phyloP scores from a whole-genome alignment of 2,797 vertebrate genomes.

The Protosalanx chinensis region DNA sequence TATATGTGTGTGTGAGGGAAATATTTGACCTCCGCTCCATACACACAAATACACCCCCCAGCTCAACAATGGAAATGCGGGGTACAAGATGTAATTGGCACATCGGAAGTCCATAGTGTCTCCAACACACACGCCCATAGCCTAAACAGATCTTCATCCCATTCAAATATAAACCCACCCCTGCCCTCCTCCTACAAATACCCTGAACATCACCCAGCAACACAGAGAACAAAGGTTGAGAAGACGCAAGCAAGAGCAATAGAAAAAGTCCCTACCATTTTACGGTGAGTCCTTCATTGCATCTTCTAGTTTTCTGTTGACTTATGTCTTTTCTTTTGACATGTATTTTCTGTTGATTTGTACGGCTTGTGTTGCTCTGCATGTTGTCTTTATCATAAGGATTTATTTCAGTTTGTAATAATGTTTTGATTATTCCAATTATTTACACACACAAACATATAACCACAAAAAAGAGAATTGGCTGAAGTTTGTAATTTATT shows the following conservation, averaged over 20 bases:
- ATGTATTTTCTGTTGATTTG: background rate
- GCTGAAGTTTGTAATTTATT: too few relatives aligned
- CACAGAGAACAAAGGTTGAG: constrained; percentile 37
- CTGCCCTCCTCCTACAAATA: constrained; percentile 70
- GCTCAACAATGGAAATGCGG: constrained; percentile 1
- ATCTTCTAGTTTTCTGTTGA: constrained; percentile 2
- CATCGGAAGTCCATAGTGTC: constrained; percentile 31
- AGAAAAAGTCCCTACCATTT: background rate
- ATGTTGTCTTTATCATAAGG: too few relatives aligned
- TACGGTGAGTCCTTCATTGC: constrained; percentile 12
- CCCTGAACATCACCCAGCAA: constrained; percentile 19
- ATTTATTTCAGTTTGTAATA: too few relatives aligned
- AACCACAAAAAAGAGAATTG: too few relatives aligned
- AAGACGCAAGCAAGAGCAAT: constrained; percentile 16
- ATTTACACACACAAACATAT: too few relatives aligned
- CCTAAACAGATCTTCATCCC: constrained; percentile 47
- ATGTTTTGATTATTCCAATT: too few relatives aligned
- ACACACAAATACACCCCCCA: background rate
- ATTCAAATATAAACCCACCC: constrained; percentile 72
- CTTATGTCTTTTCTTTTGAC: too few relatives aligned
- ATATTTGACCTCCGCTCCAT: background rate
- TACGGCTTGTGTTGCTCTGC: too few relatives aligned
- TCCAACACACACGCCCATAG: constrained; percentile 13
- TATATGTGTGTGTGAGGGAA: background rate
- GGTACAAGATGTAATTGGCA: constrained; percentile 8